A percentile compares a stretch with the other conserved stretches of the same genome.
Evolutionary conservation across 2,888 invertebrate genomes (phyloP).

Genomic region (Allolobophora icterica): DNA sequence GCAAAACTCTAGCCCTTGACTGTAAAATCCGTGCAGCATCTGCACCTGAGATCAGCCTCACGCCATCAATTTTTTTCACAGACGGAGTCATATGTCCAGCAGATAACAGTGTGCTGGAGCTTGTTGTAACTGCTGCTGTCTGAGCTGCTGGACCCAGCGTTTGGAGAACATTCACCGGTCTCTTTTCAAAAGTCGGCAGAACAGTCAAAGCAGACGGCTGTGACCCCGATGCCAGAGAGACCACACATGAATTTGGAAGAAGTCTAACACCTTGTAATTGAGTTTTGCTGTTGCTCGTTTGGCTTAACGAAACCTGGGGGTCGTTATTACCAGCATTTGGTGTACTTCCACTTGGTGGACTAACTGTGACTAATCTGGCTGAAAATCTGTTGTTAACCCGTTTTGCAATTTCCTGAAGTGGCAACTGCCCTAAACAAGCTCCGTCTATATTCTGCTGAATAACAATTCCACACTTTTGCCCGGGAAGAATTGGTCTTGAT

Average conservation of each 20-base stretch:
- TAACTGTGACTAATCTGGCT: neutral
- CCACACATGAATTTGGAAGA: neutral
- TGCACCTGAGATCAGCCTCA: neutral
- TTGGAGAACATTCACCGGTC: neutral
- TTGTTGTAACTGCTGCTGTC: neutral
- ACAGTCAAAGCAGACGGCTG: neutral
- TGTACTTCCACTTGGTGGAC: neutral
- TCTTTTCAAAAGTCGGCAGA: neutral
- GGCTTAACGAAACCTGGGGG: neutral
- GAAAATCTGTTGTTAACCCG: neutral
- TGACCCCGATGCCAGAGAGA: neutral
- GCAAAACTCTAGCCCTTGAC: neutral
- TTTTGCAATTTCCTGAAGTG: neutral
- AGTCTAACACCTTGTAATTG: neutral
- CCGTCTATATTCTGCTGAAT: neutral
- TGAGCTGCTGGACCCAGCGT: neutral
- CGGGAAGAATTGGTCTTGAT: neutral
- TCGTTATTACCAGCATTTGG: neutral
- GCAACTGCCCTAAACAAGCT: neutral
- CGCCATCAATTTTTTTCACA: neutral
- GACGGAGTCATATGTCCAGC: neutral
- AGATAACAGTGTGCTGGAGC: neutral
- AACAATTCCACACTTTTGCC: neutral
- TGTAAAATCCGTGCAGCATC: slow-evolving; percentile 21
- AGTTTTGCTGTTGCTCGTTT: neutral